phyloP scores from a whole-genome alignment of 2,797 vertebrate species.

The Dipus sagitta region DNA sequence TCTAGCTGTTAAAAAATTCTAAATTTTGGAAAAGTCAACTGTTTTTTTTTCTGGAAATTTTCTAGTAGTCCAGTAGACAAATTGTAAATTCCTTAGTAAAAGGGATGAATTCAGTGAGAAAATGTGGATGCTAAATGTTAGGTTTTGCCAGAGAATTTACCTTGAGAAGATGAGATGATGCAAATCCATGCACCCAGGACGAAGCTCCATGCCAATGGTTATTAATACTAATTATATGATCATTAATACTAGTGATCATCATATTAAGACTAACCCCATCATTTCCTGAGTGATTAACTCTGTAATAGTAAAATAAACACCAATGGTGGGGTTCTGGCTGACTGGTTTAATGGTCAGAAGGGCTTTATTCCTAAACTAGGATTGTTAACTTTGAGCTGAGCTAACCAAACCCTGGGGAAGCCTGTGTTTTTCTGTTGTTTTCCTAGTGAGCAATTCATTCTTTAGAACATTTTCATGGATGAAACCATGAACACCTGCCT shows the following conservation, averaged over 20 bases:
- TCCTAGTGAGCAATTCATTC: neutral
- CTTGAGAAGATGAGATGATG: neutral
- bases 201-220: neutral
- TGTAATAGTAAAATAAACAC: neutral
- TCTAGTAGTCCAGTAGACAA: slow-evolving; percentile 14
- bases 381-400: neutral
- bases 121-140: neutral
- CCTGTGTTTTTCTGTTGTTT: neutral
- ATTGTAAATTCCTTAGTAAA: neutral
- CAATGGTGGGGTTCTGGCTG: neutral
- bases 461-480: neutral
- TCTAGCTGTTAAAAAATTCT: neutral
- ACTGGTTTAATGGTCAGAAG: neutral
- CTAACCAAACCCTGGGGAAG: neutral
- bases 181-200: neutral
- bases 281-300: slow-evolving; percentile 27
- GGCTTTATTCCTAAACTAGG: neutral
- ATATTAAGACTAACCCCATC: neutral
- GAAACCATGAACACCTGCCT: neutral
- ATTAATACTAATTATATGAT: slow-evolving; percentile 20
- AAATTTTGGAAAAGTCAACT: slow-evolving; percentile 13
- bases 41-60: slow-evolving; percentile 10
- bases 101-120: neutral
- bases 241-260: slow-evolving; percentile 5
- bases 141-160: neutral